A percentile compares a stretch with the other conserved stretches of the same genome.
These are phyloP conservation scores for Calidris pugnax DNA, from an alignment of 2,113 vertebrate species.

Conservation along the genomic window DNA sequence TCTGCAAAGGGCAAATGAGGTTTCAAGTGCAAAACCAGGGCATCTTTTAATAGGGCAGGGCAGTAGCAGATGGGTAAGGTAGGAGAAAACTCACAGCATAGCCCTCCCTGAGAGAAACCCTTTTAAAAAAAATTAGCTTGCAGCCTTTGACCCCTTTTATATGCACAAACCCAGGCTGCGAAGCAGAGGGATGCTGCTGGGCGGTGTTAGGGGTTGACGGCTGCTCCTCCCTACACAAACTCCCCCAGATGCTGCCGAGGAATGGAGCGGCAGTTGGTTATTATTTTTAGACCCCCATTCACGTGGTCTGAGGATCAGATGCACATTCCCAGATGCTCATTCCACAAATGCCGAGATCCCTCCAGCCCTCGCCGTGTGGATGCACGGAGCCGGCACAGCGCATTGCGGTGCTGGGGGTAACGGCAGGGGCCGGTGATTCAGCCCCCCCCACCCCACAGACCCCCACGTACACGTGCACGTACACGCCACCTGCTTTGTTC, in stretches of 20 bases:
- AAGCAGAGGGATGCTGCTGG: background rate
- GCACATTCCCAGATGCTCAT: constrained; percentile 61
- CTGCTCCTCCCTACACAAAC: background rate
- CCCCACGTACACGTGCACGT: accelerated
- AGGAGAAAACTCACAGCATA: constrained; percentile 8
- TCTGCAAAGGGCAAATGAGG: background rate
- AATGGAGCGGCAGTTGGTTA: constrained; percentile 23
- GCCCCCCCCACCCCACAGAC: background rate
- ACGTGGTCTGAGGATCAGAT: constrained; percentile 56
- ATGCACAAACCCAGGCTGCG: background rate
- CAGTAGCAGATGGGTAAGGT: background rate
- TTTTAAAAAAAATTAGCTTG: background rate
- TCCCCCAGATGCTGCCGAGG: background rate
- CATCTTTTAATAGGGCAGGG: background rate
- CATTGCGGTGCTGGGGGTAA: background rate
- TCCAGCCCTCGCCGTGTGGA: accelerated
- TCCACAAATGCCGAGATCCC: background rate
- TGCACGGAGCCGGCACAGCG: background rate
- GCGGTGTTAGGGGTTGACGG: background rate
- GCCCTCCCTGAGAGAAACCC: background rate
- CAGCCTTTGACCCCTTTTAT: background rate
- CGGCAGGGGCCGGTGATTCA: background rate
- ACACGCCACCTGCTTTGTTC: background rate
- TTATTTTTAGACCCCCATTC: constrained; percentile 65
- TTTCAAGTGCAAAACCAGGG: background rate